Base-by-base conservation (phyloP, 1,140 invertebrate species). In the Nomia melanderi region DNA sequence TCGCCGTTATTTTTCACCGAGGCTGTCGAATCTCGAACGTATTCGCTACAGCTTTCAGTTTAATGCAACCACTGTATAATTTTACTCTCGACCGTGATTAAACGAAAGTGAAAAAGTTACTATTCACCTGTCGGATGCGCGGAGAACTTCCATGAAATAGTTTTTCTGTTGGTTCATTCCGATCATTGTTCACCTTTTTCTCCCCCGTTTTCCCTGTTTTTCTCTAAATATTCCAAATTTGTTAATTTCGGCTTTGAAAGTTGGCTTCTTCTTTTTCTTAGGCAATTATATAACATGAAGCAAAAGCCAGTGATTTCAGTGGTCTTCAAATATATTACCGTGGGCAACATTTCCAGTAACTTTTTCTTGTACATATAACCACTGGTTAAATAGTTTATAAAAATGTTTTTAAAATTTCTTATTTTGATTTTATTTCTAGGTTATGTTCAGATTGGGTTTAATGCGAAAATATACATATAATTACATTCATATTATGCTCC, bases 1-100 rank as follows among this genome's bases (percentile, higher is more conserved):
- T 23, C 14, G 6, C 31, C 25, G 23, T 78, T 82, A 81, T 64
- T 81, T 82, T 70, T 81, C 53, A 65, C 33, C 36, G 14, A 4
- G 53, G 27, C 31, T 36, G 53, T 75, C 53, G 53, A n/a, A 69
- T 59, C 39, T 76, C 64, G 57, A 36, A 75, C 53, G 44, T 39
- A 47, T 36, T 57, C 50, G 14, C 12, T 17, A 8, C 23, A 25
- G 12, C 31, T 62, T 64, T 64, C 57, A 7, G 57, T 59, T 69
- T 47, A 59, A 76, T 69, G 47, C 73, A 14, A 59, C 54, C 39
- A n/a, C 31, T 12, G 63, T 23, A 64, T 39, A 75, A 75, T 59
- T 47, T 75, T 9, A 33, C 63, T 39, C 56, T 33, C 12, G 27
- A 54, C 8, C 33, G 20, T n/a, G 33, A 65, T 31, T 41, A 47